phyloP scores from a whole-genome alignment of 2,797 vertebrate species.

The Cossypha heuglini region DNA sequence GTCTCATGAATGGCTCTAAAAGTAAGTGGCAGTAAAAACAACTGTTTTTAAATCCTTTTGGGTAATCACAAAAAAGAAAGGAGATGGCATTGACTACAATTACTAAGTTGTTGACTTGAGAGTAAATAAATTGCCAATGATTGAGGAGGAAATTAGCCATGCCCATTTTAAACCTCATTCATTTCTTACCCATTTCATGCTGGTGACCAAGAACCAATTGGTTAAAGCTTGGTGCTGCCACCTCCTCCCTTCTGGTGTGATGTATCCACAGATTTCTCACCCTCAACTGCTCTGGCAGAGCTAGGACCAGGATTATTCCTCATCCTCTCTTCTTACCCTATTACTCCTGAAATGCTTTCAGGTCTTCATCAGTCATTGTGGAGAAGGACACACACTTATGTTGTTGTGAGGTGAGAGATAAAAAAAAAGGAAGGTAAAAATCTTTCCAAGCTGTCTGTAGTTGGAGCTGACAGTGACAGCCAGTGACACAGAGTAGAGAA shows the following conservation, averaged over 20 bases:
- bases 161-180: neutral
- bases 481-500: neutral
- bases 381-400: neutral
- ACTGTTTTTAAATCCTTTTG: neutral
- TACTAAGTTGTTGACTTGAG: neutral
- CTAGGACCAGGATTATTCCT: neutral
- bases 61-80: neutral
- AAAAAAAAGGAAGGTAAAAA: neutral
- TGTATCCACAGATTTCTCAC: neutral
- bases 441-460: neutral
- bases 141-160: neutral
- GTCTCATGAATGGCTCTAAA: neutral
- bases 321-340: neutral
- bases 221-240: neutral
- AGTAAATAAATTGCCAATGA: neutral
- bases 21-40: neutral
- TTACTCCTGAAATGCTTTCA: neutral
- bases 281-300: neutral
- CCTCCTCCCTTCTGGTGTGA: neutral
- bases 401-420: neutral
- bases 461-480: neutral
- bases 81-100: neutral
- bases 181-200: neutral
- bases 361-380: neutral
- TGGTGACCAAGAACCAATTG: neutral